Percentiles rank a stretch among this genome's conserved stretches.
Evolutionary conservation across 2,888 invertebrate species (phyloP).

Genomic region (Drosophila tanythrix): DNA sequence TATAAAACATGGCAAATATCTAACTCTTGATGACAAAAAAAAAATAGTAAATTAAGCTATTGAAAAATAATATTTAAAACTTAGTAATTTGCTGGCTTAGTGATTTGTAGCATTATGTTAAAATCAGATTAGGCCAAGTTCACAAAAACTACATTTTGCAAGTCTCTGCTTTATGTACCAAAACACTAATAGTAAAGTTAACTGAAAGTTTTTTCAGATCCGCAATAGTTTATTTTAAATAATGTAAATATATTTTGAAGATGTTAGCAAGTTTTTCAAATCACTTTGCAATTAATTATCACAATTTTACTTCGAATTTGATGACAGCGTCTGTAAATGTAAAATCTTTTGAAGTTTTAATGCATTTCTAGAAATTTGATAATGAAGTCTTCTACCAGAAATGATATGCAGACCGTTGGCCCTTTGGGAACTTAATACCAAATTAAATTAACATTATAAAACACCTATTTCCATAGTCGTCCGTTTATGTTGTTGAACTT

Average conservation of each 20-base stretch:
- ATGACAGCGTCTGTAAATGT: background rate
- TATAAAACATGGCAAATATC: slow-evolving; percentile 40
- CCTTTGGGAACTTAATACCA: slow-evolving; percentile 17
- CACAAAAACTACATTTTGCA: background rate
- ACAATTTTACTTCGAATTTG: background rate
- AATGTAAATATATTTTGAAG: background rate
- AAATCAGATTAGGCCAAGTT: background rate
- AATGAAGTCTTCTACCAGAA: background rate
- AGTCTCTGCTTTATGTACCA: background rate
- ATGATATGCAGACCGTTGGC: slow-evolving; percentile 21
- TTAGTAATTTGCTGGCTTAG: background rate
- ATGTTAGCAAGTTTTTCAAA: background rate
- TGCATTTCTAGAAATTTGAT: background rate
- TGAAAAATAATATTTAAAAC: slow-evolving; percentile 7
- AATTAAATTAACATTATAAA: slow-evolving; percentile 25
- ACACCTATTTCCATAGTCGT: slow-evolving; percentile 29
- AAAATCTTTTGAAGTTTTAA: background rate
- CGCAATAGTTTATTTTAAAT: background rate
- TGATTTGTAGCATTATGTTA: background rate
- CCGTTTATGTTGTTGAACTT: slow-evolving; percentile 32
- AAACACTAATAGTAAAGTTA: background rate
- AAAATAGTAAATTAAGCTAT: slow-evolving; percentile 11
- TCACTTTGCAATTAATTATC: background rate
- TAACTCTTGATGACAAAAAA: slow-evolving; percentile 10
- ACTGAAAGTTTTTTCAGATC: background rate